Evolutionary conservation across 30 jellyfish, hydroid and myxozoan genomes (phyloP), one percentile per base, ranked within the genome.

Genomic region (Calvadosia cruxmelitensis): DNA sequence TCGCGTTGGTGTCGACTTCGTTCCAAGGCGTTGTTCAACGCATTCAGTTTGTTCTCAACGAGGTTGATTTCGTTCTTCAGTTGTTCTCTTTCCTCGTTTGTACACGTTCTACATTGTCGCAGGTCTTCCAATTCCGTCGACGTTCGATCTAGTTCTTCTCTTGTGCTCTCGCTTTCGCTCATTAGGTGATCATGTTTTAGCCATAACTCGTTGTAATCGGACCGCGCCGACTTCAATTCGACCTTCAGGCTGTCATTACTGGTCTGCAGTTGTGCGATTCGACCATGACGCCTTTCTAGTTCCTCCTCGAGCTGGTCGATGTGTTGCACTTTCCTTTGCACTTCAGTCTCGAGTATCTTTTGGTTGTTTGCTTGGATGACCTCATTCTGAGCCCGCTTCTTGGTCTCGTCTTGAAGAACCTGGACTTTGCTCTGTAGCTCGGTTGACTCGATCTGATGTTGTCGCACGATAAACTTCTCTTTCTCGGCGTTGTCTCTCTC

Each of bases 21-120:
- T 7, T 79, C 75, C 1, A 79, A 74, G n/a, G 76, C 75, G 3
- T 62, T 53, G 30, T 79, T 64, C 61, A 70, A 42, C 78, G 33
- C 50, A 20, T 70, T 69, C 10, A 70, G 68, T 62, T 52, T 79
- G 29, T 72, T 42, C 20, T 10, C 57, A 42, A 42, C 57, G 15
- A 42, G 20, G 20, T 42, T 42, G 20, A 42, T 42, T 42, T 42
- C 57, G 20, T 20, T 20, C 20, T 42, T 42, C 57, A 42, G 20
- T 20, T 42, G 10, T 20, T 42, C 57, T 42, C 20, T 42, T 20
- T 42, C 57, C 20, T 42, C 57, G 20, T 42, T 42, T 20, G 57
- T 42, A 42, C 57, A 42, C 20, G 57, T 5, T 42, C 20, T 42
- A 20, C 57, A 42, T 42, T 42, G 57, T 5, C 57, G 57, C 10